phyloP scores from a whole-genome alignment of 2,113 vertebrate species.

The Anolis carolinensis region DNA sequence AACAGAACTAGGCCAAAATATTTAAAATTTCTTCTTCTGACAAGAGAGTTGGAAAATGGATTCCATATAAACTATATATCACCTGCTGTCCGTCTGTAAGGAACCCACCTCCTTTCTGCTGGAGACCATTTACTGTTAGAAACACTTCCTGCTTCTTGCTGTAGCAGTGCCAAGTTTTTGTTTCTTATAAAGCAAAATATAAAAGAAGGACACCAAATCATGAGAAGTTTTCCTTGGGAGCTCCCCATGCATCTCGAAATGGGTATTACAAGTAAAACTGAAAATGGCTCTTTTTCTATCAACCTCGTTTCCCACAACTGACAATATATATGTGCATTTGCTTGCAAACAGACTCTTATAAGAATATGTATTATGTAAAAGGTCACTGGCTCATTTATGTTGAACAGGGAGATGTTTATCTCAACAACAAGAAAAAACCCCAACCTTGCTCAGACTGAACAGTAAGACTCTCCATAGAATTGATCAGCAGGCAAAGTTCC shows the following conservation, averaged over 20 bases:
- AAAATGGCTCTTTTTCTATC: slow-evolving; percentile 2
- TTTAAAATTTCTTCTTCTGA: background rate
- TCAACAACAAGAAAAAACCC: background rate
- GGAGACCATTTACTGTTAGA: slow-evolving; percentile 1
- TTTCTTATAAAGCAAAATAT: background rate
- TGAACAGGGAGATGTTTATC: background rate
- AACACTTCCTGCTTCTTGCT: background rate
- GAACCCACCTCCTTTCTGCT: background rate
- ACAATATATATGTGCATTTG: background rate
- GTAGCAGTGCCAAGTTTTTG: background rate
- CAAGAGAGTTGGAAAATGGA: background rate
- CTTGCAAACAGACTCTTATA: background rate
- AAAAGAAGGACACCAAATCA: background rate
- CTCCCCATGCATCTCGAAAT: background rate
- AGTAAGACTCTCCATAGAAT: background rate
- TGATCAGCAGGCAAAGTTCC: background rate
- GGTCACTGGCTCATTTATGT: background rate
- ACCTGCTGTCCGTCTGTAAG: slow-evolving; percentile 15
- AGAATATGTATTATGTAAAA: background rate
- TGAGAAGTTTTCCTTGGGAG: background rate
- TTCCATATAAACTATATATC: slow-evolving; percentile 2
- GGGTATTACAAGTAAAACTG: slow-evolving; percentile 23
- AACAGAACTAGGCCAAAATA: background rate
- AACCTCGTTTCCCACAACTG: background rate
- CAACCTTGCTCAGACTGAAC: background rate